Evolutionary conservation across 92 coral and sea anemone species (phyloP), one percentile per base, ranked within the genome.

Genomic region (Epizoanthus scotinus): DNA sequence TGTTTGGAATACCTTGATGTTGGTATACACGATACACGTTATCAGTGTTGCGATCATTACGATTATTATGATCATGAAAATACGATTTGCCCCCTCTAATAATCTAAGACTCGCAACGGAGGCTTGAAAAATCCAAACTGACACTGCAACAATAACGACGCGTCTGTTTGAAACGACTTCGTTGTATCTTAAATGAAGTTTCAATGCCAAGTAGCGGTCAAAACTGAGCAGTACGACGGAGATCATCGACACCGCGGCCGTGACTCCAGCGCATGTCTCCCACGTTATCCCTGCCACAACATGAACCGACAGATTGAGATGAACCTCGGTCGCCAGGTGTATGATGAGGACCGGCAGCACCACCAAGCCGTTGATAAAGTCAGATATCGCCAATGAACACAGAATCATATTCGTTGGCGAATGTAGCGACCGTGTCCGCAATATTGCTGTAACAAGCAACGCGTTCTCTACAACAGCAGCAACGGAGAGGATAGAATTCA

Each of bases 181-280:
- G 34, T 15, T 26, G 26, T 72, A 72, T 26, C 78, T 72, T 72
- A 52, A 55, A 72, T 72, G 78, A 26, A 53, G 49, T 31, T 9
- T 54, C 49, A 72, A 31, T n/a, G 78, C 78, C 61, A 72, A 28
- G 49, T 72, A 72, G 28, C 63, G 63, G 29, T 72, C 78, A 26
- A 54, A 14, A 27, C 78, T 72, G 17, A 72, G 57, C n/a, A 72
- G 47, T 3, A 55, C 57, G 14, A 72, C 78, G 31, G 36, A 72
- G 28, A 72, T 52, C 78, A 28, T 54, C 1, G 78, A 72, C 19
- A 72, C 36, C 3, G 49, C 78, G 0, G 78, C 63, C 4, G 78
- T 53, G 7, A 53, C 34, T 13, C 42, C 78, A 5, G 78, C 63
- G n/a, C 78, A 72, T 0, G 78, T 72, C 38, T 72, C 78, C 78